phyloP scores from a whole-genome alignment of 2,113 vertebrate species.

The Athene noctua region DNA sequence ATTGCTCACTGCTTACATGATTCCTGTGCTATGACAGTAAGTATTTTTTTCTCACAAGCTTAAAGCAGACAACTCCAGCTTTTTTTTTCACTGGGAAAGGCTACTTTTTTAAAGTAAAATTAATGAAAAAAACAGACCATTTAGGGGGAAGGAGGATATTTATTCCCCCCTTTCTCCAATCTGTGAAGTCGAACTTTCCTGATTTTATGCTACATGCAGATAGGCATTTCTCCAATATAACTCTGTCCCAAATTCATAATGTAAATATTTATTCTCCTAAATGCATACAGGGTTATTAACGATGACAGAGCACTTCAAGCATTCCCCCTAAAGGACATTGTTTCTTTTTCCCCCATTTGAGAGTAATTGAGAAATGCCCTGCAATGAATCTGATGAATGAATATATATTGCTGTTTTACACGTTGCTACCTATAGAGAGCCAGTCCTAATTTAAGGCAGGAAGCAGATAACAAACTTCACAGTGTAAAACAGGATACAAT shows the following conservation, averaged over 20 bases:
- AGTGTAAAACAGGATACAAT: constrained; percentile 12
- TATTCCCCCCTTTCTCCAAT: neutral
- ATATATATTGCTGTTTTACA: neutral
- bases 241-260: neutral
- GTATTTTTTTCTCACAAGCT: constrained; percentile 4
- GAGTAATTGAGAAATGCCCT: neutral
- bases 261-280: neutral
- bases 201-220: neutral
- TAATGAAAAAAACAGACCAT: neutral
- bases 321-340: neutral
- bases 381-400: neutral
- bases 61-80: neutral
- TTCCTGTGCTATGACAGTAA: neutral
- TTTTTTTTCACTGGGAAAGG: neutral
- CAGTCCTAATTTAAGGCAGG: constrained; percentile 51
- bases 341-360: neutral
- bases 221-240: neutral
- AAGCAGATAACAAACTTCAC: constrained; percentile 24
- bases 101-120: neutral
- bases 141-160: neutral
- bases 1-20: constrained; percentile 1
- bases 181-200: neutral
- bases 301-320: neutral
- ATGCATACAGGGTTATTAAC: neutral
- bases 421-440: neutral